Evolutionary conservation across 1,140 invertebrate genomes (phyloP), one percentile per base, ranked within the genome.

Genomic region (Hesperophylax magnus): DNA sequence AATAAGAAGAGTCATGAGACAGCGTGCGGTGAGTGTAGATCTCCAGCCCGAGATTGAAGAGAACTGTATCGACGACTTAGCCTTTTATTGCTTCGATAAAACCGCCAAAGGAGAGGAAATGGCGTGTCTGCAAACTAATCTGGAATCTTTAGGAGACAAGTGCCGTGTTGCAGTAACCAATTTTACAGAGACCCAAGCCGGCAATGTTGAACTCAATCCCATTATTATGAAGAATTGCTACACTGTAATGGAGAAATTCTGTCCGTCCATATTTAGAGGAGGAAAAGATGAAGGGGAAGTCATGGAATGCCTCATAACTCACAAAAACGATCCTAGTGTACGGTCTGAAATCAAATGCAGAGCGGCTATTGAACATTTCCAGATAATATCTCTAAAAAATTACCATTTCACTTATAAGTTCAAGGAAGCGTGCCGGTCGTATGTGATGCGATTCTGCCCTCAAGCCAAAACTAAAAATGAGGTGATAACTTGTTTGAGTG

Each of bases 341-440:
- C 92, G 93, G 82, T 90, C 92, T 24, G 93, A 95, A 86, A 91
- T 92, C 5, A 97, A 98, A 88, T 99, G 98, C 89, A 92, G 94
- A 82, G 95, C 96, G 27, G 97, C 97, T 78, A 95, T 99, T 31
- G 98, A 99, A 89, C 98, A 99, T 91, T 95, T 96, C 86, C 96
- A 97, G 89, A 90, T 98, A 60, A 96, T 98, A 67, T 95, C 96
- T 8, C 88, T 99, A 79, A 97, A 98, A 88, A 97, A 98, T 90
- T 98, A 97, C 87, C 94, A 94, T 86, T 99, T 99, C 87, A 97
- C 95, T 22, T 96, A 95, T 84, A 98, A 97, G 87, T 99, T 99
- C 87, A 98, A 98, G 89, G 94, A 97, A 86, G 95, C 97, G 0
- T 99, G 98, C 85, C 94, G 95, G 85, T 91, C 92, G 11, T 94